Evolutionary conservation across 2,888 invertebrate species (phyloP), one percentile per base, ranked within the genome.

Genomic region (Junonia oenone): DNA sequence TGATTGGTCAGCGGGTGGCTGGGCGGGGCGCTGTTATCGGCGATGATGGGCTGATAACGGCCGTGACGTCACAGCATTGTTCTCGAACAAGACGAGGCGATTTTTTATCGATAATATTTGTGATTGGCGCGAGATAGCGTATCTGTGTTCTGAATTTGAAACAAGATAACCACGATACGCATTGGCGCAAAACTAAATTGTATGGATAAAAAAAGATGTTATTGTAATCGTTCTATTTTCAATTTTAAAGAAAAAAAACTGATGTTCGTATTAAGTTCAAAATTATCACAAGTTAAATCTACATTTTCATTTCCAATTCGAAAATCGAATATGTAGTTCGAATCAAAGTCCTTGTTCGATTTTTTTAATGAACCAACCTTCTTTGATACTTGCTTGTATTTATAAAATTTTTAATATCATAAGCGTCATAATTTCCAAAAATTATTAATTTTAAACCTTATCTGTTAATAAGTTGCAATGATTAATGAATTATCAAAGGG

Each of bases 1-100:
- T 72, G 76, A 88, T 87, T 85, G 88, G 88, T 79, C 87, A 80
- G 75, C 66, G 64, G 63, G 56, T 59, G 65, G 69, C 17, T 72
- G 78, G 88, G 86, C 85, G 87, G 83, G 73, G 86, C 68, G 66
- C 64, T 64, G 67, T 75, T 86, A 85, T 85, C 72, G 63, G 56
- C 67, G 74, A 73, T 75, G 68, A 67, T 67, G 65, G 65, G 65
- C 62, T 74, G 81, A 81, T 80, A 79, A 73, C 66, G 46, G 66
- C 76, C 65, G 67, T 70, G 68, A 71, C 76, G 75, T 78, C 76
- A 75, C 45, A 55, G 56, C 72, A 76, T 73, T 77, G 78, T 80
- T 73, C 68, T 49, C 66, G 67, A 61, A 50, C 45, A 50, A 54
- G 50, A 50, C 38, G 46, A 31, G 33, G 45, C 51, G 35, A 14